These are phyloP conservation scores for Cydia pomonella DNA, from an alignment of 1,140 invertebrate genomes.

Conservation along the genomic window DNA sequence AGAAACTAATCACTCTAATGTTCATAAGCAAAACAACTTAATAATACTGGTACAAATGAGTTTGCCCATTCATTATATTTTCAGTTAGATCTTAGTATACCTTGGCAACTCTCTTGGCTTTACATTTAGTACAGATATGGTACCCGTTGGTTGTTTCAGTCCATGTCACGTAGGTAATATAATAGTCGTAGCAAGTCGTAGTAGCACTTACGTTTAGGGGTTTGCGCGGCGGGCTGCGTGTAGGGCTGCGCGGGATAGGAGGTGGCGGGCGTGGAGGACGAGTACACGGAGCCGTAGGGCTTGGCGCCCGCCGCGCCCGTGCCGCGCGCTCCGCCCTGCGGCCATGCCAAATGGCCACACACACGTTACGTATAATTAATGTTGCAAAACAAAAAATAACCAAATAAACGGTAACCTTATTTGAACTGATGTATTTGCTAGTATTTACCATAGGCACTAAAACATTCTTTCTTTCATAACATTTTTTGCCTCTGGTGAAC, in stretches of 20 bases:
- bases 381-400: conserved; percentile 32
- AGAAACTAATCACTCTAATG: too few species aligned
- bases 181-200: background rate
- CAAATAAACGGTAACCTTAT: conserved; percentile 6
- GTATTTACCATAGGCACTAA: background rate
- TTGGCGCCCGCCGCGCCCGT: conserved; percentile 61
- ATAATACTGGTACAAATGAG: too few species aligned
- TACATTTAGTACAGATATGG: too few species aligned
- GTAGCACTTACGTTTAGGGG: conserved; percentile 69
- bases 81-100: too few species aligned
- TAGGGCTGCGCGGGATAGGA: conserved; percentile 73
- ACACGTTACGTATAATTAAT: conserved; percentile 16
- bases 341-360: conserved; percentile 25
- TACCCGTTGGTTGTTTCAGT: too few species aligned
- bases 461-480: background rate
- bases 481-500: too few species aligned
- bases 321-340: conserved; percentile 63
- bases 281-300: conserved; percentile 80
- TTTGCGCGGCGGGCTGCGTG: conserved; percentile 65
- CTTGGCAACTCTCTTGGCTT: too few species aligned
- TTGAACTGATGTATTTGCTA: background rate
- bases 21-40: too few species aligned
- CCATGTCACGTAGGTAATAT: too few species aligned
- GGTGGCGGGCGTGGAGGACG: conserved; percentile 71
- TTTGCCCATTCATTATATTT: too few species aligned